Base-by-base conservation (phyloP, 2,797 vertebrate species). In the Pteropus rufus region DNA sequence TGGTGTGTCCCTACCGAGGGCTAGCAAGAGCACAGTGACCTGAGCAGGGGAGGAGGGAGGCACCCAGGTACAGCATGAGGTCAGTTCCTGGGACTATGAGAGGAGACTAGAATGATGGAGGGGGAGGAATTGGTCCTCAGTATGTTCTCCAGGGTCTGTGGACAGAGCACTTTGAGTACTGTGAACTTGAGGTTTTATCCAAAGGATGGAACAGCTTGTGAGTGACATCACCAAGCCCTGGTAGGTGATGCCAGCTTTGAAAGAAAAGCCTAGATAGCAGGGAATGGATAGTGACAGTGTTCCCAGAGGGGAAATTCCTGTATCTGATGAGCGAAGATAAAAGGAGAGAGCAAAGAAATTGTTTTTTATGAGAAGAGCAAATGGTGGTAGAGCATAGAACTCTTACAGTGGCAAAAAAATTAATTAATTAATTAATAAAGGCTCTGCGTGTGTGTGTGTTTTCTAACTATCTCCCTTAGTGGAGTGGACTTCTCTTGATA, bases 31-130 rank as follows among this genome's bases (percentile, higher is more conserved):
- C n/a, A 19, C 16, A 7, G 64, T 34, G n/a, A 65, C 64, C 64
- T 65, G 64, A 16, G 64, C n/a, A 65, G n/a, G 26, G n/a, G 19
- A 26, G 44, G 73, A 44, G 4, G 52, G 64, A 24, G 39, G n/a
- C 0, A 3, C 58, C n/a, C 26, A 8, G 58, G 39, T 10, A 15
- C 24, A 36, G 70, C 0, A 0, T 36, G 65, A 29, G 76, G 14
- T 24, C 49, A 11, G 9, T 65, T 49, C 14, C 41, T 34, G 16
- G 46, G 46, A 16, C 56, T 2, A 24, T 11, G 31, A 52, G 65
- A 44, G 36, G 67, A n/a, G 19, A 10, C 29, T 41, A 60, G 65
- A 44, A 64, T 18, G 46, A 21, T 12, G 31, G 67, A 11, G 7
- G 7, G 4, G 29, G 34, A 36, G 23, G 60, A 49, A 21, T 5